Conservation (phyloP, 37 sponge, comb jelly and placozoan species). For the Chondrosia reniformis region DNA sequence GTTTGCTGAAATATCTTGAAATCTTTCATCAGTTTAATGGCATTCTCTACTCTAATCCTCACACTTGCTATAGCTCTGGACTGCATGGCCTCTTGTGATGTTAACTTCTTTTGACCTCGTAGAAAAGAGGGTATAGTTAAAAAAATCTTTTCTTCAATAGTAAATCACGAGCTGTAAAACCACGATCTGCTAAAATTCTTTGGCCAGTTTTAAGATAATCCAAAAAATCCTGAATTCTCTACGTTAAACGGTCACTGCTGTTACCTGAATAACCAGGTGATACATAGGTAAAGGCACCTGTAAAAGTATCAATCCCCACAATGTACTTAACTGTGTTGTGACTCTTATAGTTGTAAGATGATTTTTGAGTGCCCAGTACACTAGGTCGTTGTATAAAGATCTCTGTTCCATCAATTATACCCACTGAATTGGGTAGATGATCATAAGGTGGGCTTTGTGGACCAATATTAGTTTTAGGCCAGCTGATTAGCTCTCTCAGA, state of each 20-base stretch:
- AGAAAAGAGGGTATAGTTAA: slow-evolving; percentile 25
- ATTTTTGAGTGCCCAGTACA: slow-evolving; percentile 1
- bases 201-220: slow-evolving; percentile 15
- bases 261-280: slow-evolving; percentile 19
- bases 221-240: slow-evolving; percentile 1
- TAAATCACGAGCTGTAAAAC: slow-evolving; percentile 14
- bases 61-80: background rate
- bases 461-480: slow-evolving; percentile 6
- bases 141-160: slow-evolving; percentile 3
- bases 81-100: background rate
- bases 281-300: slow-evolving; percentile 21
- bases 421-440: background rate
- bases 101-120: background rate
- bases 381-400: slow-evolving; percentile 1
- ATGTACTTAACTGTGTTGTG: slow-evolving; percentile 29
- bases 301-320: slow-evolving; percentile 13
- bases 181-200: slow-evolving; percentile 25
- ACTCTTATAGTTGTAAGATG: slow-evolving; percentile 22
- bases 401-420: slow-evolving; percentile 16
- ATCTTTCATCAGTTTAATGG: slow-evolving; percentile 23
- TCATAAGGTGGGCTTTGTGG: background rate
- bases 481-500: slow-evolving; percentile 3
- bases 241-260: background rate
- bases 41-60: slow-evolving; percentile 7
- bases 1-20: slow-evolving; percentile 28